A percentile compares a stretch with the other conserved stretches of the same genome.
Conservation (phyloP, 2,113 vertebrate species). For the Marmota flaviventris region DNA sequence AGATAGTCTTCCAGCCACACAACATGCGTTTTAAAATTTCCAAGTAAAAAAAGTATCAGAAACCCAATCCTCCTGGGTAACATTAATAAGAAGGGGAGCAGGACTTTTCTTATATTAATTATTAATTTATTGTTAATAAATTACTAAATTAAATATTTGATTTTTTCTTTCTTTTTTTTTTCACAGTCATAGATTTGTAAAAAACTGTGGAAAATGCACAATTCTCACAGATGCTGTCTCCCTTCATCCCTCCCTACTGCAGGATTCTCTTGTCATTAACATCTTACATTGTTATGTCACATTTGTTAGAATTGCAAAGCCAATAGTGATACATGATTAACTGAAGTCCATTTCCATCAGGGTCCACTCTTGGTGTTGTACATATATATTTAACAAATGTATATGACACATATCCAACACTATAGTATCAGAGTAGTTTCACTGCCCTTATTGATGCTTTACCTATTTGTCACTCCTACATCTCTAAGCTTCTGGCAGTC, state of each 20-base stretch:
- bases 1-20: not conserved
- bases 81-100: no score
- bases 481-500: not conserved
- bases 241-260: fast-evolving
- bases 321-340: no score
- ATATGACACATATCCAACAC: no score
- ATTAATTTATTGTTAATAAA: not conserved
- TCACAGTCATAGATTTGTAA: not conserved
- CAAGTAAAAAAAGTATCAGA: no score
- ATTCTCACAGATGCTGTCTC: fast-evolving
- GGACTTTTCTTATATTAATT: not conserved
- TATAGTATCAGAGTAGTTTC: fast-evolving
- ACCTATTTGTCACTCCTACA: fast-evolving
- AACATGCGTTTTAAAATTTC: not conserved
- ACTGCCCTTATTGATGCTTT: no score
- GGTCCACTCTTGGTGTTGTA: not conserved
- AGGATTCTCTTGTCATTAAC: fast-evolving
- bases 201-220: not conserved
- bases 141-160: not conserved
- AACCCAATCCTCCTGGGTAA: no score
- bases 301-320: not conserved
- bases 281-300: fast-evolving
- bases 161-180: no score
- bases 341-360: no score
- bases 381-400: no score